A percentile compares a stretch with the other conserved stretches of the same genome.
Conservation (phyloP, 2,888 invertebrate species). For the Megaustenia siamemsis region DNA sequence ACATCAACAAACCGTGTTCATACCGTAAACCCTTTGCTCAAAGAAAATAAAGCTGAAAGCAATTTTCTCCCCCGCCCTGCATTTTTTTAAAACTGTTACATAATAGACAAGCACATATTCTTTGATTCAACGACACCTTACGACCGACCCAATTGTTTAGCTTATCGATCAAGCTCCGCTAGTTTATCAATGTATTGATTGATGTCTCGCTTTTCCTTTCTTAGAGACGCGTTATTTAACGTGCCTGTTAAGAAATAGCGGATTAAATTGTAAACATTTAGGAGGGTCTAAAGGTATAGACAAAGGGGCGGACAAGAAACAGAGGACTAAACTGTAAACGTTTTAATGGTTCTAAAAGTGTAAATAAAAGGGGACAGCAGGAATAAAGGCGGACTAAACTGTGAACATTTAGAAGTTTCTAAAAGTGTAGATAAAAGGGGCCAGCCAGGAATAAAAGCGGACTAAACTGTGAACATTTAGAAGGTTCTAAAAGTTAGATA, state of each 20-base stretch:
- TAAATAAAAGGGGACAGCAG: too few relatives aligned
- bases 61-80: background rate
- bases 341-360: background rate
- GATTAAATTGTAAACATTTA: too few relatives aligned
- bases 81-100: background rate
- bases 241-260: too few relatives aligned
- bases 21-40: background rate
- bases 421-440: background rate
- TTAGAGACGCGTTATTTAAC: background rate
- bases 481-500: background rate
- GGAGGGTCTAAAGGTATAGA: background rate
- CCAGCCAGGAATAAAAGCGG: background rate
- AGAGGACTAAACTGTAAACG: background rate
- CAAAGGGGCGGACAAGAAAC: background rate
- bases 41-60: too few relatives aligned
- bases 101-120: background rate
- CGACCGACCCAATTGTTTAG: background rate
- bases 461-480: background rate
- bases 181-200: slow-evolving; percentile 15
- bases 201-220: background rate
- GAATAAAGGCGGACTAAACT: background rate
- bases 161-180: slow-evolving; percentile 4
- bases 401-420: background rate
- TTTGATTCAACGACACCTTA: background rate
- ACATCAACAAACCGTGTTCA: background rate